Percentiles rank a stretch among this genome's conserved stretches.
phyloP scores from a whole-genome alignment of 2,888 invertebrate species.

The Nymphalis polychloros region DNA sequence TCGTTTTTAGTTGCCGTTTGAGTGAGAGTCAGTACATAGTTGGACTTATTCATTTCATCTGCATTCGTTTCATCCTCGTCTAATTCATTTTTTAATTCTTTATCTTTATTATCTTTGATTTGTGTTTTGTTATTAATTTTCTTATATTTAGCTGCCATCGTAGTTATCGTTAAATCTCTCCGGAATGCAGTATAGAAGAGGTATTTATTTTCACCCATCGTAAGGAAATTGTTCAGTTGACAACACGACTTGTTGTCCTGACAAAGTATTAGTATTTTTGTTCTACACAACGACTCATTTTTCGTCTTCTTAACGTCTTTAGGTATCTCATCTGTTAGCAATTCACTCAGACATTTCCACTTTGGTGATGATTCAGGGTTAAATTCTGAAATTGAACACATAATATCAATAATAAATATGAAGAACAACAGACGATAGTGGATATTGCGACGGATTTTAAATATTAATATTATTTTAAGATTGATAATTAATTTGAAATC shows the following conservation, averaged over 20 bases:
- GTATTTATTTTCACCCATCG: constrained; percentile 84
- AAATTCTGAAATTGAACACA: constrained; percentile 80
- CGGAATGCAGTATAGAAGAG: constrained; percentile 84
- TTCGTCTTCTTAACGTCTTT: constrained; percentile 83
- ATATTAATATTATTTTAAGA: too few relatives aligned
- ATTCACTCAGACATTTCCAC: constrained; percentile 92
- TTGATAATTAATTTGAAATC: too few relatives aligned
- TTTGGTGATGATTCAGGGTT: constrained; percentile 94
- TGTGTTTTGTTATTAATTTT: constrained; percentile 52
- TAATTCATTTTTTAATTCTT: constrained; percentile 41
- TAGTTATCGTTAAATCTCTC: constrained; percentile 81
- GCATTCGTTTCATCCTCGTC: constrained; percentile 52
- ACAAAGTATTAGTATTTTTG: constrained; percentile 91
- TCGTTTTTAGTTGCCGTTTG: constrained; percentile 66
- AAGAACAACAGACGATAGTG: too few relatives aligned
- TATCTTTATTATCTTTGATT: constrained; percentile 39
- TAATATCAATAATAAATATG: too few relatives aligned
- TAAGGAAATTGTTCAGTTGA: constrained; percentile 88
- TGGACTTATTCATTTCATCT: constrained; percentile 82
- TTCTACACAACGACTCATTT: constrained; percentile 62
- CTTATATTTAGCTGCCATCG: constrained; percentile 78
- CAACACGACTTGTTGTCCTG: constrained; percentile 91
- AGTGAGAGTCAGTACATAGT: constrained; percentile 87
- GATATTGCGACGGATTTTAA: too few relatives aligned
- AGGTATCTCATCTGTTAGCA: constrained; percentile 91